A percentile compares a stretch with the other conserved stretches of the same genome.
phyloP scores from a whole-genome alignment of 2,113 vertebrate genomes.

The Strigops habroptila region DNA sequence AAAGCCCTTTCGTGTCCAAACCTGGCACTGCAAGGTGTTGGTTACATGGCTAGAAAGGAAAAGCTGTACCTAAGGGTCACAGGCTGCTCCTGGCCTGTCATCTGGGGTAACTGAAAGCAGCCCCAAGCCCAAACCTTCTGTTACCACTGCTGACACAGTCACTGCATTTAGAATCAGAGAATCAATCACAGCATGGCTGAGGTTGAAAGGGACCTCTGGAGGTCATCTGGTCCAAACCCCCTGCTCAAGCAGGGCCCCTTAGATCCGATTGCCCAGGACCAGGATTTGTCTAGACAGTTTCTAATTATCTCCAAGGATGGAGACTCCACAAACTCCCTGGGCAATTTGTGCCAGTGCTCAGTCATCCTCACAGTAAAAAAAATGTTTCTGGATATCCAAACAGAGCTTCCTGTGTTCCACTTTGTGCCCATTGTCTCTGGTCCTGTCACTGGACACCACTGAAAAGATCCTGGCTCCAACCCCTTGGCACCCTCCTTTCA shows the following conservation, averaged over 20 bases:
- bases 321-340: neutral
- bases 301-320: neutral
- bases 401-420: neutral
- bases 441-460: neutral
- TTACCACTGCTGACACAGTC: neutral
- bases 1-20: neutral
- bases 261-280: neutral
- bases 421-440: neutral
- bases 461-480: neutral
- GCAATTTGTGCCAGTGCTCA: neutral
- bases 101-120: neutral
- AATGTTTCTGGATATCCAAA: neutral
- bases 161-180: neutral
- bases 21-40: neutral
- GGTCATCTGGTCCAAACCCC: neutral
- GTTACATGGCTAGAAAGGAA: neutral
- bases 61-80: neutral
- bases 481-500: neutral
- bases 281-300: neutral
- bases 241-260: neutral
- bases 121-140: neutral
- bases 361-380: neutral
- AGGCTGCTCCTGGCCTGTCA: neutral
- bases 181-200: neutral
- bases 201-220: neutral